Evolutionary conservation across 2,797 vertebrate species (phyloP).

Genomic region (Phoeniculus purpureus): DNA sequence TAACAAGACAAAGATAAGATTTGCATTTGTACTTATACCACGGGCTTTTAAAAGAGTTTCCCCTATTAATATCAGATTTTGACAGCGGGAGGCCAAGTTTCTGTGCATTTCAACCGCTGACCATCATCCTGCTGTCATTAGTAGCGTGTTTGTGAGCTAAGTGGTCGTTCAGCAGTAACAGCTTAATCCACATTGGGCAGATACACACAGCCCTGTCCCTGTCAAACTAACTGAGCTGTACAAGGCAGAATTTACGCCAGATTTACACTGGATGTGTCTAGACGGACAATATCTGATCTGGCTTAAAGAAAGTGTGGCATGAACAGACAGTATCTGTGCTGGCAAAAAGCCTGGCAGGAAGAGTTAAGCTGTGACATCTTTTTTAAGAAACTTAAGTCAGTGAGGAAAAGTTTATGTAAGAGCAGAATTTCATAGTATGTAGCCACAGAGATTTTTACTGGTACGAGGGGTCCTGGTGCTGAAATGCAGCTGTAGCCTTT

Average conservation of each 20-base stretch:
- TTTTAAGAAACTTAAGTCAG: neutral
- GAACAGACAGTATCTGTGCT: slow-evolving; percentile 56
- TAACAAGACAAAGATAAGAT: slow-evolving; percentile 68
- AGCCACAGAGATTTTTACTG: neutral
- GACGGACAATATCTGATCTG: slow-evolving; percentile 71
- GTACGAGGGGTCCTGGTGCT: neutral
- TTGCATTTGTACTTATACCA: slow-evolving; percentile 62
- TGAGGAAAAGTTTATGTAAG: neutral
- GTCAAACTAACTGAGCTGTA: neutral
- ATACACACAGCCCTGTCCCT: slow-evolving; percentile 9
- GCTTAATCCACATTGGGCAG: slow-evolving; percentile 54
- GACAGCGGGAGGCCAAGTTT: slow-evolving; percentile 57
- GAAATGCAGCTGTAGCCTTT: neutral
- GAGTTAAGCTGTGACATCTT: slow-evolving; percentile 24
- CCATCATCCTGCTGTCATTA: slow-evolving; percentile 44
- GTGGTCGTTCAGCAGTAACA: slow-evolving; percentile 29
- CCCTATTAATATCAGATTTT: slow-evolving; percentile 64
- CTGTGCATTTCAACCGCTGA: slow-evolving; percentile 29
- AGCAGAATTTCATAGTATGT: neutral
- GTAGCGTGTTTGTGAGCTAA: neutral
- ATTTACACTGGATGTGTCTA: slow-evolving; percentile 56
- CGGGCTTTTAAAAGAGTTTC: slow-evolving; percentile 57
- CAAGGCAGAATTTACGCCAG: slow-evolving; percentile 33
- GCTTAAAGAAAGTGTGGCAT: slow-evolving; percentile 57
- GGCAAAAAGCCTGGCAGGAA: slow-evolving; percentile 40